Conservation (phyloP, 2,797 vertebrate species). For the Tinamus major region DNA sequence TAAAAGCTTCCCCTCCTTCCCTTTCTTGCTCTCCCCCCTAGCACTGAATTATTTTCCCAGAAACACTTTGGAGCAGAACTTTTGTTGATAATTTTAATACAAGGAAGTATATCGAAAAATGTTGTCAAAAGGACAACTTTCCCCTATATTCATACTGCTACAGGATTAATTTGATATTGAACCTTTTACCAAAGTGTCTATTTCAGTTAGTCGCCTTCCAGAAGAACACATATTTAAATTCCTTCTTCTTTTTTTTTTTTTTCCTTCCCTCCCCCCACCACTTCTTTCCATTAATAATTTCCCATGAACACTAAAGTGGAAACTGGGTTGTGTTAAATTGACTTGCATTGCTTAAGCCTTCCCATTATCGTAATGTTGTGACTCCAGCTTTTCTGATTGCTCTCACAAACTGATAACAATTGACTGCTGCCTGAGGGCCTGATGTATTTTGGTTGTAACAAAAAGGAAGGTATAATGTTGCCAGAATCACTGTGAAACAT, state of each 20-base stretch:
- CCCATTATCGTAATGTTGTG: background rate
- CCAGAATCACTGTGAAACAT: background rate
- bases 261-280: background rate
- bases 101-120: slow-evolving; percentile 32
- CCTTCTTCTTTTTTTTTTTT: background rate
- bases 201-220: slow-evolving; percentile 65
- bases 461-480: slow-evolving; percentile 33
- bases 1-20: slow-evolving; percentile 63
- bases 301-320: background rate
- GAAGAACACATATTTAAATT: slow-evolving; percentile 66
- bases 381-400: slow-evolving; percentile 69
- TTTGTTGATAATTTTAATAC: slow-evolving; percentile 20
- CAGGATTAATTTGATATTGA: slow-evolving; percentile 29
- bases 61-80: slow-evolving; percentile 45
- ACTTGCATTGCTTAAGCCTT: background rate
- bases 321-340: background rate
- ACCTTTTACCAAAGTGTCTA: slow-evolving; percentile 62
- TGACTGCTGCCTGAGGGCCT: slow-evolving; percentile 69
- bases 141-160: background rate
- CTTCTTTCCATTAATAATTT: slow-evolving; percentile 29
- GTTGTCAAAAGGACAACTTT: slow-evolving; percentile 63
- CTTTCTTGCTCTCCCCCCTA: background rate
- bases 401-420: slow-evolving; percentile 81
- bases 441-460: slow-evolving; percentile 26
- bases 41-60: slow-evolving; percentile 50